Base-by-base conservation (phyloP, 1,140 invertebrate species). In the Luehdorfia chinensis region DNA sequence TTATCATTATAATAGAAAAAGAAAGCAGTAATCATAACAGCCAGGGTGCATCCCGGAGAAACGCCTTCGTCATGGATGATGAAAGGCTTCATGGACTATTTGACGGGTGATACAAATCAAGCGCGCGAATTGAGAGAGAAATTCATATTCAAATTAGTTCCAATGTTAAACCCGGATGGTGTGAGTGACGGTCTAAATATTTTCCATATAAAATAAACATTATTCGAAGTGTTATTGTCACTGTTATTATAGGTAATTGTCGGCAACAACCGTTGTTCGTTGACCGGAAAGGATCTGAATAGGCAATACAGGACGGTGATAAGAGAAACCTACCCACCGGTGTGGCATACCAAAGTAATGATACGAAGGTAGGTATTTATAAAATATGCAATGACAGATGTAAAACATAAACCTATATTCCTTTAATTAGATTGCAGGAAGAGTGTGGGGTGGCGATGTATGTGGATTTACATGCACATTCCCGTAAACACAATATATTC, bases 401-500 rank as follows among this genome's bases (percentile, higher is more conserved):
- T 21, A 21, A 21, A 21, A 21, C n/a, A n/a, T n/a, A n/a, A n/a
- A n/a, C n/a, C n/a, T n/a, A n/a, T n/a, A 27, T 27, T 27, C 0
- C 11, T 27, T 21, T 21, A 21, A 28, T 15, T 62, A 94, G 94
- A 86, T 87, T 96, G 65, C 91, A 96, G 74, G 95, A 97, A 75
- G 96, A 98, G 87, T 95, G 95, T 75, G 95, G 95, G 33, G 95
- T 97, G 13, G 92, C 95, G 48, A 93, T 98, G 87, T 98, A 96
- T 74, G 97, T 97, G 79, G 97, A 99, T 89, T 90, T 98, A 57
- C 97, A 99, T 84, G 96, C 96, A 25, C 97, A 98, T 87, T 98
- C 96, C 2, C 88, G 96, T 45, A 94, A 94, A 75, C 95, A 97
- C 79, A 98, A 98, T 83, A 92, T 98, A 62, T 99, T 99, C 76